These are phyloP conservation scores for Chaenogobius annularis DNA, from an alignment of 2,113 vertebrate genomes.

Conservation along the genomic window DNA sequence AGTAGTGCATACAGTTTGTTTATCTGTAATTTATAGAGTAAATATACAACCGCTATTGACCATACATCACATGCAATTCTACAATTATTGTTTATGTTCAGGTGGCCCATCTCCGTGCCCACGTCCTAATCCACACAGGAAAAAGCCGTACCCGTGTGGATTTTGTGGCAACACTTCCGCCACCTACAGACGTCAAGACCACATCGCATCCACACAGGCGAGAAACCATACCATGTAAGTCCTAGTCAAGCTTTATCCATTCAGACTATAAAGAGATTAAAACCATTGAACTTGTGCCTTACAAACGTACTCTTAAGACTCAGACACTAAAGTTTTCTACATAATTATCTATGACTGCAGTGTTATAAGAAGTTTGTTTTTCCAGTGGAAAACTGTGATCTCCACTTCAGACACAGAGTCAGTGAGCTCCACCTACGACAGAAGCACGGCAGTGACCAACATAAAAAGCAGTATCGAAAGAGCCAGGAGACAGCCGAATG, in stretches of 20 bases:
- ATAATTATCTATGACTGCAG: not conserved
- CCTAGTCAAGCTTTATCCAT: slow-evolving; percentile 16
- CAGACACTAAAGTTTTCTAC: too few relatives aligned
- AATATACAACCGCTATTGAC: too few relatives aligned
- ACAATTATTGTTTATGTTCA: slow-evolving; percentile 40
- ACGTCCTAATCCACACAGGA: slow-evolving; percentile 96
- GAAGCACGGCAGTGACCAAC: slow-evolving; percentile 97
- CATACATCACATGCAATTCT: not conserved
- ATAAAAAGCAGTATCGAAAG: slow-evolving; percentile 92
- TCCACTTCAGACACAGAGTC: slow-evolving; percentile 98
- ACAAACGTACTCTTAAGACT: slow-evolving; percentile 12
- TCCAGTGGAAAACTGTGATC: slow-evolving; percentile 96
- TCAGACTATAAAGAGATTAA: slow-evolving; percentile 26
- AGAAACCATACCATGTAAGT: slow-evolving; percentile 97
- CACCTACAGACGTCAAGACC: slow-evolving; percentile 96
- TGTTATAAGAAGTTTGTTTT: not conserved
- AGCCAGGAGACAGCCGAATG: slow-evolving; percentile 74
- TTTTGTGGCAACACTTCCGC: slow-evolving; percentile 96
- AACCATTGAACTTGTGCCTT: slow-evolving; percentile 15
- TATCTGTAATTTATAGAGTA: too few relatives aligned
- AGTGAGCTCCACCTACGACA: slow-evolving; percentile 93
- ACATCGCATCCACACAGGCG: slow-evolving; percentile 97
- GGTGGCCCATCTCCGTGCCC: slow-evolving; percentile 96
- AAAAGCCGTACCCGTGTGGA: slow-evolving; percentile 96
- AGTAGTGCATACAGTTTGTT: too few relatives aligned